These are phyloP conservation scores for Stegodyphus dumicola DNA, from an alignment of 1,140 invertebrate genomes.

Conservation along the genomic window DNA sequence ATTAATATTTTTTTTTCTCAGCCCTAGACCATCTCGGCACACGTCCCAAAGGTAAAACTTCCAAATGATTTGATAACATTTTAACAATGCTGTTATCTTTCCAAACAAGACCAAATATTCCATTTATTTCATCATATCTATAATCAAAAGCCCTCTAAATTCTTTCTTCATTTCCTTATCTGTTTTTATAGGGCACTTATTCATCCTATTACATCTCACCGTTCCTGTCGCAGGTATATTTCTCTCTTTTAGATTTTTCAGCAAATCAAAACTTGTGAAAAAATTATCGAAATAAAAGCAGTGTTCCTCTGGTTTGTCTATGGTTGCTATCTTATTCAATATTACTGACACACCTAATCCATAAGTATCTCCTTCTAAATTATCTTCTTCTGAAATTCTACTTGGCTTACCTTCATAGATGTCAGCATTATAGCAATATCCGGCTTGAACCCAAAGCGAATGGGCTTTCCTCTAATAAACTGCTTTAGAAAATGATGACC, in stretches of 20 bases:
- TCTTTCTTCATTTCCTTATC: conserved; percentile 38
- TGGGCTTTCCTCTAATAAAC: conserved; percentile 39
- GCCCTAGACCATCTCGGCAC: conserved; percentile 16
- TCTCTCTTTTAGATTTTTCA: conserved; percentile 19
- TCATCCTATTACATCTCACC: conserved; percentile 18
- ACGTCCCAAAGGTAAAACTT: conserved; percentile 18
- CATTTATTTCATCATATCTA: conserved; percentile 20
- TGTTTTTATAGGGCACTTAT: conserved; percentile 19
- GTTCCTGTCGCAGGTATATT: conserved; percentile 16
- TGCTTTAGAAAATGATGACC: conserved; percentile 38
- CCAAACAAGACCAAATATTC: conserved; percentile 16
- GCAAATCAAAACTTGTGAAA: conserved; percentile 15
- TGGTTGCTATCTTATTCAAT: conserved; percentile 19
- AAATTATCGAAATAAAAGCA: conserved; percentile 18
- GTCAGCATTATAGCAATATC: conserved; percentile 39
- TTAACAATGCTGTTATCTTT: conserved; percentile 19
- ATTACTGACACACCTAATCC: conserved; percentile 16
- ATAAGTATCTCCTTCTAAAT: conserved; percentile 35
- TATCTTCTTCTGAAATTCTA: conserved; percentile 38
- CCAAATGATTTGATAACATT: conserved; percentile 19
- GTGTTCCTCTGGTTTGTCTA: conserved; percentile 18
- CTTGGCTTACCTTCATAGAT: conserved; percentile 35
- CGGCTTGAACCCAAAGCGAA: conserved; percentile 35
- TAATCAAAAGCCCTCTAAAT: conserved; percentile 22
- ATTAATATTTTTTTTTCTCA: conserved; percentile 18